phyloP scores from a whole-genome alignment of 2,888 invertebrate species.

The Drosophila stalkeri region DNA sequence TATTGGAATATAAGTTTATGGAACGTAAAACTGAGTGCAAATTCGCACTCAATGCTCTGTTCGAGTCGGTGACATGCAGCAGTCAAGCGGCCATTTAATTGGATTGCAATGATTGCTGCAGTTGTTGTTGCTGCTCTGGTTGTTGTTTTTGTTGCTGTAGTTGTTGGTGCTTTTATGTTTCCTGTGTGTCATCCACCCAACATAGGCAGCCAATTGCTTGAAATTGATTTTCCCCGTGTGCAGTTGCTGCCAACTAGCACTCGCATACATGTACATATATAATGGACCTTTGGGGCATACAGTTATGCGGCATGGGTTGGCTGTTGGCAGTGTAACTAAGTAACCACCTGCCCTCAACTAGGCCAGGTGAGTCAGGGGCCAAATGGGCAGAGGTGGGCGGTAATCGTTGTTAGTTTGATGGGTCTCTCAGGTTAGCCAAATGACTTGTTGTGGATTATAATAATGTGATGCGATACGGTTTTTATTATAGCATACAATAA shows the following conservation, averaged over 20 bases:
- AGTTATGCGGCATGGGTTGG: conserved; percentile 18
- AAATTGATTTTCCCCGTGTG: conserved; percentile 58
- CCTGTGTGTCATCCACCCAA: conserved; percentile 49
- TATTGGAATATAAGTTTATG: conserved; percentile 9
- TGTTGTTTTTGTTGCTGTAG: conserved; percentile 4
- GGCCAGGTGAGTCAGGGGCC: neutral
- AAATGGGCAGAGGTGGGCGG: neutral
- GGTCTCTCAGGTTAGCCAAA: conserved; percentile 22
- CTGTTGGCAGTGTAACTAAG: conserved; percentile 48
- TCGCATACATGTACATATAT: conserved; percentile 3
- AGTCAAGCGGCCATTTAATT: conserved; percentile 60
- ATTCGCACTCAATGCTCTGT: conserved; percentile 2
- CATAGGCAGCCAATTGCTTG: conserved; percentile 44
- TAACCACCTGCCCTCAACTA: conserved; percentile 47
- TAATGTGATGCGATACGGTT: conserved; percentile 5
- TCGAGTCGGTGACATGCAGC: conserved; percentile 14
- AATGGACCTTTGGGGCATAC: conserved; percentile 17
- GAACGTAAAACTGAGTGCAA: conserved; percentile 1
- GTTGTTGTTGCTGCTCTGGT: conserved; percentile 6
- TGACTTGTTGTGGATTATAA: conserved; percentile 36
- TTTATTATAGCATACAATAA: no score
- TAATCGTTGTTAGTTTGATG: conserved; percentile 41
- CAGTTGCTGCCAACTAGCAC: conserved; percentile 36
- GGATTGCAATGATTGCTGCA: conserved; percentile 65
- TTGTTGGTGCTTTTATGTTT: conserved; percentile 31